These are phyloP conservation scores for Torymus auratus DNA, from an alignment of 2,888 invertebrate genomes.

Conservation along the genomic window DNA sequence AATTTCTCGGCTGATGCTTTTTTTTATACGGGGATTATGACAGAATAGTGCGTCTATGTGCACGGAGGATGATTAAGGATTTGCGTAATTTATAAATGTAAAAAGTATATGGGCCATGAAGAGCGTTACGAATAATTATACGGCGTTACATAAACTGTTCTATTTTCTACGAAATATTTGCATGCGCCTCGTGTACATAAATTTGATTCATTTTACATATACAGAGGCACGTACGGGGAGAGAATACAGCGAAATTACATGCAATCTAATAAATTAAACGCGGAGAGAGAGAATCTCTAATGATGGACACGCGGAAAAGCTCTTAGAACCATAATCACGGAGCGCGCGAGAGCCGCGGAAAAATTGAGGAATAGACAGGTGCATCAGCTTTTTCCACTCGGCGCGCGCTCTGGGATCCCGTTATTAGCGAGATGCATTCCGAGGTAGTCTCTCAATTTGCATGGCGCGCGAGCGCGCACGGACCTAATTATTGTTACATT, in stretches of 20 bases:
- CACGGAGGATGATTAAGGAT: background rate
- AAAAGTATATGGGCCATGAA: background rate
- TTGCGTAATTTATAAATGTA: background rate
- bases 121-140: background rate
- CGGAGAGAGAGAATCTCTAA: background rate
- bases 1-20: no score
- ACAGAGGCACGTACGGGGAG: no score
- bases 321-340: background rate
- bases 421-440: slow-evolving; percentile 17
- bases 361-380: background rate
- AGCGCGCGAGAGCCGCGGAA: background rate
- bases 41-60: no score
- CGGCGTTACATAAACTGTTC: no score
- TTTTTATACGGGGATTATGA: no score
- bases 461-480: background rate
- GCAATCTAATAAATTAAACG: no score
- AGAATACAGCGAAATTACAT: no score
- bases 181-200: no score
- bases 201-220: no score
- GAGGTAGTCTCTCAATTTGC: slow-evolving; percentile 8
- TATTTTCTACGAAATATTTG: no score
- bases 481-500: slow-evolving; percentile 38
- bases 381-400: slow-evolving; percentile 1
- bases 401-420: background rate
- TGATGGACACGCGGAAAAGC: slow-evolving; percentile 27